Percentiles rank a stretch among this genome's conserved stretches.
These are phyloP conservation scores for Ctena decussata DNA, from an alignment of 2,888 invertebrate genomes.

Conservation along the genomic window DNA sequence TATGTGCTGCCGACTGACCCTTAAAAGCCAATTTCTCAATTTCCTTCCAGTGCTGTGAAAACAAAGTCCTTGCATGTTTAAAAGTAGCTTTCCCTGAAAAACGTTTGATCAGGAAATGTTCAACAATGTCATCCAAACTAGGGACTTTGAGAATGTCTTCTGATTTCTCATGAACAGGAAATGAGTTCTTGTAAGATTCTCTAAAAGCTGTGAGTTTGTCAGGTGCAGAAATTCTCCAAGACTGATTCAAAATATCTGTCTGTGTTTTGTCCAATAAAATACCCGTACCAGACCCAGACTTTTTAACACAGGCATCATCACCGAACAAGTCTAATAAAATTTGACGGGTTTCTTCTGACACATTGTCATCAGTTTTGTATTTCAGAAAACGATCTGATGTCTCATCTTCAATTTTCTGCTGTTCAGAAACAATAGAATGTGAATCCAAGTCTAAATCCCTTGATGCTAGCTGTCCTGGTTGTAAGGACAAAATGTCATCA, in stretches of 20 bases:
- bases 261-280: slow-evolving; percentile 25
- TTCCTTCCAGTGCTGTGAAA: too few relatives aligned
- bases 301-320: background rate
- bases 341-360: background rate
- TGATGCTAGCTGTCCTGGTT: background rate
- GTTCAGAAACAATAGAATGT: too few relatives aligned
- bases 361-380: background rate
- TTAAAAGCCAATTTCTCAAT: too few relatives aligned
- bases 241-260: slow-evolving; percentile 27
- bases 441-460: background rate
- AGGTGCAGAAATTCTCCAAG: slow-evolving; percentile 28
- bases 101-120: too few relatives aligned
- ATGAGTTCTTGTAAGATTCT: slow-evolving; percentile 27
- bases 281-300: background rate
- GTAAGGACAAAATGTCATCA: background rate
- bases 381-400: background rate
- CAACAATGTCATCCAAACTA: too few relatives aligned
- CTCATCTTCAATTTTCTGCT: too few relatives aligned
- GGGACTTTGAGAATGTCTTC: too few relatives aligned
- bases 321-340: background rate
- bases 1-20: too few relatives aligned
- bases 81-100: too few relatives aligned
- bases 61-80: too few relatives aligned
- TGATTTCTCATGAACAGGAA: slow-evolving; percentile 24
- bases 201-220: slow-evolving; percentile 33